Base-by-base conservation (phyloP, 1,140 invertebrate genomes). In the Hycleus cichorii region DNA sequence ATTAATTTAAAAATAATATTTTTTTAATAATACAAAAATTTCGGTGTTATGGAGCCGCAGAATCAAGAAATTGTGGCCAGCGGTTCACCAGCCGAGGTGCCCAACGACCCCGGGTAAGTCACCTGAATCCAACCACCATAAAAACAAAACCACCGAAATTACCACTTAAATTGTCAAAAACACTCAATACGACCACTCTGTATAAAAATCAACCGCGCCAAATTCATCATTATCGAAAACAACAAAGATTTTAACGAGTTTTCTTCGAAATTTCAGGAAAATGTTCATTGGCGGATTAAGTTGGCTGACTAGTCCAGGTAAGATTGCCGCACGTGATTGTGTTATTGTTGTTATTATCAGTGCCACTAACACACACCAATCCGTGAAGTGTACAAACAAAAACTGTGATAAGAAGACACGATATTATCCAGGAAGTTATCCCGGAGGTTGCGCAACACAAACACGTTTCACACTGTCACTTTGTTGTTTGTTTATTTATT, bases 251-350 rank as follows among this genome's bases (percentile, higher is more conserved):
- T 32, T 10, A 5, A 4, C 10, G 26, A 51, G 18, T 42, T 39
- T 32, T 63, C 67, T 79, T 81, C 18, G 18, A 18, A 18, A 74
- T 90, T 92, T 68, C 83, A 96, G 94, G 82, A 98, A 98, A 91
- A 98, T 98, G 95, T 98, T 98, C 85, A 95, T 98, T 81, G 96
- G 96, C 73, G 96, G 96, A 69, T 86, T 98, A 70, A 97, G 93
- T 81, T 98, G 95, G 94, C 95, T 98, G 83, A 98, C 96, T 72
- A 96, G 94, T 85, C 93, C 95, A 87, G 95, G 93, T 97, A 86
- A 87, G 87, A 45, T 32, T 32, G 32, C 49, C 6, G 27, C 54
- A 54, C 49, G 57, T 50, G 49, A 47, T 52, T 54, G 40, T 42
- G 45, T 32, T 4, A 4, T 7, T 32, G 32, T 32, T 32, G 27